Evolutionary conservation across 2,888 invertebrate species (phyloP), one percentile per base, ranked within the genome.

Genomic region (Malthinus flaveolus): DNA sequence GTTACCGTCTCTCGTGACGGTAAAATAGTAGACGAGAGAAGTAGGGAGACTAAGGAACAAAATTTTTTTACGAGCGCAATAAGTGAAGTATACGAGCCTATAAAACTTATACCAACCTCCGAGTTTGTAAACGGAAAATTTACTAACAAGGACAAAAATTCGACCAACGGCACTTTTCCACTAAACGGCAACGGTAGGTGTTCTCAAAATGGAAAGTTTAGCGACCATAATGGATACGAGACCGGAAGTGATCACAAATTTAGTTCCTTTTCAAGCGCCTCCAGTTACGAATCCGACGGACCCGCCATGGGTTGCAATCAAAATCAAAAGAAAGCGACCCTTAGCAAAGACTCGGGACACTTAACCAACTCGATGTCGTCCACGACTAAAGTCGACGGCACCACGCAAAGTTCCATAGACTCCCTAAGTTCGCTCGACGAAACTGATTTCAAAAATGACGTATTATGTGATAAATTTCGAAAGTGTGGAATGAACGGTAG

Each of bases 1-100:
- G 85, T 89, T 62, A 86, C 86, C 0, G 87, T 89, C 31, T 84
- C 86, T 1, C 81, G 85, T 23, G 85, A 84, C 58, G 88, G 88
- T 1, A 82, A 82, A 66, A 81, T 89, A 56, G 83, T 89, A n/a
- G 88, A 89, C 74, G 88, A 88, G 71, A 76, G 87, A 5, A 84
- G 84, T 59, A 82, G 86, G 48, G 88, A 89, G 75, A 87, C 86
- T 35, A 87, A 87, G 75, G 88, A 89, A 70, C 85, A 87, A 73
- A 87, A 88, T 74, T 85, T 83, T 69, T 88, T 87, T 74, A 84
- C 85, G 45, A 87, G 85, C 68, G 83, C 85, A 46, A 84, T 86
- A 49, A 85, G 85, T 62, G 87, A 87, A 75, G 82, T 87, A 62
- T 87, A 86, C 84, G 86, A 87, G 71, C 87, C 87, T 37, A 74